These are phyloP conservation scores for Danaus plexippus DNA, from an alignment of 1,140 invertebrate species.

Conservation along the genomic window DNA sequence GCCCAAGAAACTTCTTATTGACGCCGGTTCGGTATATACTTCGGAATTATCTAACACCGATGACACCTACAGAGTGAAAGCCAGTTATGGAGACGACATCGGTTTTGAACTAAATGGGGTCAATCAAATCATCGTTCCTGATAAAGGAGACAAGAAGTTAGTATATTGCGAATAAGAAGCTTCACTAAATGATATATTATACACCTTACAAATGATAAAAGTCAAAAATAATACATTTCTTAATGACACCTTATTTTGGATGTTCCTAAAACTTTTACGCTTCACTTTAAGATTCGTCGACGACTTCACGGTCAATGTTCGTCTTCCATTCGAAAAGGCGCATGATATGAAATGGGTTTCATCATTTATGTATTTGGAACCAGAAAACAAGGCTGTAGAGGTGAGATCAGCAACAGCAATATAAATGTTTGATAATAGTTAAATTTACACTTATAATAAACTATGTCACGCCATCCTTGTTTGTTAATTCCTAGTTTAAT, in stretches of 20 bases:
- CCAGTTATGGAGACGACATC: constrained; percentile 53
- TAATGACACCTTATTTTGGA: no score
- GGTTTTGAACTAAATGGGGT: constrained; percentile 36
- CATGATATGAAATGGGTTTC: constrained; percentile 58
- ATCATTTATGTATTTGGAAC: constrained; percentile 35
- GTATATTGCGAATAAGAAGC: constrained; percentile 2
- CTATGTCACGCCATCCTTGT: no score
- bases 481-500: no score
- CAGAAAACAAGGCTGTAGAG: constrained; percentile 49
- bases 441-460: no score
- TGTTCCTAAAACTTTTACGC: no score
- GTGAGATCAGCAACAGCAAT: constrained; percentile 24
- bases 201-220: no score
- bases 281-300: constrained; percentile 31
- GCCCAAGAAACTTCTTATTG: constrained; percentile 50
- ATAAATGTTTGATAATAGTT: not conserved
- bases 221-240: no score
- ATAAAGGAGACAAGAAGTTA: constrained; percentile 47
- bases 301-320: constrained; percentile 32
- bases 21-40: constrained; percentile 28
- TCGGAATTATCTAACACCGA: constrained; percentile 34
- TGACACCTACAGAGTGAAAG: constrained; percentile 58
- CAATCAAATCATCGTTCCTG: constrained; percentile 18
- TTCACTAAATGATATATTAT: no score
- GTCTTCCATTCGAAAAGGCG: constrained; percentile 58